phyloP scores from a whole-genome alignment of 2,888 invertebrate genomes.

The Ochlodes sylvanus region DNA sequence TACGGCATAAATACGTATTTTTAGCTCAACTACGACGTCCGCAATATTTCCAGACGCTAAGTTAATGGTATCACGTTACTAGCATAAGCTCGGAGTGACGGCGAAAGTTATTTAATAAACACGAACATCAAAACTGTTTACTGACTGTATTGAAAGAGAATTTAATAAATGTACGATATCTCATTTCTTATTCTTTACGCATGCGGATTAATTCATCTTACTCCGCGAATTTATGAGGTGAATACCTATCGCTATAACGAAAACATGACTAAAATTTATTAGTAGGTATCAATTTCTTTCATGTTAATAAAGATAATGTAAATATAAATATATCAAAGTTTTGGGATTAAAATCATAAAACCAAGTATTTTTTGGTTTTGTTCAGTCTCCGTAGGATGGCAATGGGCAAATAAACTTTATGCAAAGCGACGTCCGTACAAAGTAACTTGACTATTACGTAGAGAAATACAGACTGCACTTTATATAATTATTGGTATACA shows the following conservation, averaged over 20 bases:
- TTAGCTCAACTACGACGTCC: conserved; percentile 3
- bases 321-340: no score
- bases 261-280: not conserved
- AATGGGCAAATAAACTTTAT: no score
- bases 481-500: no score
- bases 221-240: not conserved
- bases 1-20: conserved; percentile 7
- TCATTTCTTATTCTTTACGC: conserved; percentile 2
- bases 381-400: no score
- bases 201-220: not conserved
- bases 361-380: no score
- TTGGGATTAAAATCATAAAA: no score
- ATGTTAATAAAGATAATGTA: no score
- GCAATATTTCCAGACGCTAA: conserved; percentile 12
- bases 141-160: not conserved
- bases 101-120: conserved; percentile 21
- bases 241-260: not conserved
- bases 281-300: not conserved
- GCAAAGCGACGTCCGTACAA: no score
- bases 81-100: conserved; percentile 6
- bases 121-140: conserved; percentile 6
- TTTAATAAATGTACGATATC: not conserved
- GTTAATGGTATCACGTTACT: conserved; percentile 17
- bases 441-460: no score
- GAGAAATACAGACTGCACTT: no score